Evolutionary conservation across 2,888 invertebrate species (phyloP), one percentile per base, ranked within the genome.

Genomic region (Venustoraphidia nigricollis): DNA sequence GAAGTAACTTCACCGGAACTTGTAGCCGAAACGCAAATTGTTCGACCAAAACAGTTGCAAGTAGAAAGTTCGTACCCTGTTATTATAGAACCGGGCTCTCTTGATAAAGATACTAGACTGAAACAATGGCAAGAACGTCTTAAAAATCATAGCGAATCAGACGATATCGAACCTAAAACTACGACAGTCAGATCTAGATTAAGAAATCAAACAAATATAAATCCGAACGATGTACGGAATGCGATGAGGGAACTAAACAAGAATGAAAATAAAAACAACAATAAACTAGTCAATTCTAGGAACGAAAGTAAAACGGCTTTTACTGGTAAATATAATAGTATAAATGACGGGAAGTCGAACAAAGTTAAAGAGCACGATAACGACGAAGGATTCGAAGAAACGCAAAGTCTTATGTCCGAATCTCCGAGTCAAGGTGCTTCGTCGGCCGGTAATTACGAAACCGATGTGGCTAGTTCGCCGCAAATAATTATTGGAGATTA

Each of bases 311-410:
- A 47, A 42, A 3, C 27, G 27, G 27, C 5, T 27, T 27, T 27
- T 27, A 27, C 27, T 27, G 27, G 27, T 27, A 27, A 27, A 27
- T 11, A 34, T 14, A 36, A 41, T 11, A 34, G 34, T 34, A 34
- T 55, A 63, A 51, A 64, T 61, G 50, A 63, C 62, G 45, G 60
- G 56, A 46, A 67, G 54, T 13, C 62, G 60, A 50, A 62, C 48
- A 51, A 65, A 62, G 56, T 53, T 51, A 67, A 65, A 49, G 83
- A 83, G 53, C 79, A 79, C 53, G 89, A 90, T 57, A 85, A 88
- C 59, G 91, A 91, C 61, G 90, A 91, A 71, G 90, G 91, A 9
- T 91, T 91, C 59, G 90, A 91, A 63, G 91, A 91, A 68, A 88
- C 88, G 0, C 89, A 89, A 60, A 89, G 88, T 60, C 70, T 90